Evolutionary conservation across 2,797 vertebrate species (phyloP), one percentile per base, ranked within the genome.

Genomic region (Prunella strophiata): DNA sequence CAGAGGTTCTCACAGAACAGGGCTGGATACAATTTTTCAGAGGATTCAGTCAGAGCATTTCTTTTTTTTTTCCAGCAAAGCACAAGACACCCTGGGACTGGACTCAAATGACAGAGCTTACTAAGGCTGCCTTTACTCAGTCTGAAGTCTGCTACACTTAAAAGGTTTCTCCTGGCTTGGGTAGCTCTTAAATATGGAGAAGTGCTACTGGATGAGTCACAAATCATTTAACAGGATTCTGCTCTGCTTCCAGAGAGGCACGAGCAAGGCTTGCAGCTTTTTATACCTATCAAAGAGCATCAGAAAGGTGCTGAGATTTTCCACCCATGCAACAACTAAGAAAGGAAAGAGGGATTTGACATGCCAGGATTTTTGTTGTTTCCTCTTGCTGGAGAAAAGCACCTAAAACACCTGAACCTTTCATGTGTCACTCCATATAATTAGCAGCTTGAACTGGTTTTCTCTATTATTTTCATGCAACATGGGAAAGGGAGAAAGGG

Each of bases 151-250:
- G 82, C 72, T 68, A 55, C 0, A 2, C 85, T 90, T 88, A 72
- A 88, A 91, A 72, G 43, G 62, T 47, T 92, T 88, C 76, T 84
- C 40, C 36, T 58, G 77, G 43, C 55, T 90, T 61, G 50, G 70
- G 70, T 27, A 88, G 61, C 61, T 79, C 76, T 89, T 71, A 68
- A 92, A 65, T 32, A 63, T 0, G 1, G 72, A 65, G 61, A 88
- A 88, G 42, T 34, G 62, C 54, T 47, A 68, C 75, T 42, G 47
- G 61, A 65, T 91, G 93, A 94, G 82, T 88, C 85, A 90, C 79
- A 93, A 81, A 84, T 42, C 75, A 84, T 80, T 88, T 82, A 77
- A 76, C 26, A 79, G 85, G 81, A 82, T 77, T 72, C 73, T 68
- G 40, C 58, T 78, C 48, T n/a, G 61, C 71, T 86, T 84, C 61